Evolutionary conservation across 2,113 vertebrate species (phyloP).

Genomic region (Tragelaphus buxtoni): DNA sequence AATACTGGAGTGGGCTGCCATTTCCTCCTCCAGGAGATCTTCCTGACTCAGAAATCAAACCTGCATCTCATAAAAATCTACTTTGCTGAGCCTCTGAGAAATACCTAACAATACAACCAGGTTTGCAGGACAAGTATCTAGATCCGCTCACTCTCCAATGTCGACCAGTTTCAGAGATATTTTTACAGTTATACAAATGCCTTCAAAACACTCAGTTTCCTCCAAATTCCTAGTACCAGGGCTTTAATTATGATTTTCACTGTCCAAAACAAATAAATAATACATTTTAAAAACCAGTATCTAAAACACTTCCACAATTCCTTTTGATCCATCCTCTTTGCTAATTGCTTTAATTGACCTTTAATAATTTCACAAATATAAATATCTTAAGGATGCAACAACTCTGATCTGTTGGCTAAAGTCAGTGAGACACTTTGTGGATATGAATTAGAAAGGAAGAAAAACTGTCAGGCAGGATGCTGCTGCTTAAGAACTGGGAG

Average conservation of each 20-base stretch:
- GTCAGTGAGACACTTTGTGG: conserved; percentile 11
- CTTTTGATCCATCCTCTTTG: conserved; percentile 18
- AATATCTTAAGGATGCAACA: not conserved
- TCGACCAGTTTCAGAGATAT: not conserved
- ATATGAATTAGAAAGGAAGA: not conserved
- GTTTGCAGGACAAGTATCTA: conserved; percentile 22
- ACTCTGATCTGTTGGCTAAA: conserved; percentile 5
- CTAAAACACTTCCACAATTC: conserved; percentile 21
- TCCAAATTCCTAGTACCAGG: conserved; percentile 34
- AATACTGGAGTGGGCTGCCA: not conserved
- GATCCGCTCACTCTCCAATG: not conserved
- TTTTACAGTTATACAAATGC: conserved; percentile 10
- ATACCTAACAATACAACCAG: conserved; percentile 13
- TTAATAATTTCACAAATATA: conserved; percentile 19
- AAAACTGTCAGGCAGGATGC: not conserved
- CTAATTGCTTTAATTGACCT: conserved; percentile 22
- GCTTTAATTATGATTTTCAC: not conserved
- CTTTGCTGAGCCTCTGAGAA: conserved; percentile 25
- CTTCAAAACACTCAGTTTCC: conserved; percentile 17
- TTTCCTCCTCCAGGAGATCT: not conserved
- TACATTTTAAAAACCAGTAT: not conserved
- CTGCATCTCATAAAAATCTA: conserved; percentile 2
- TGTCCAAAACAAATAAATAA: not conserved
- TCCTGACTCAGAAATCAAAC: not conserved
- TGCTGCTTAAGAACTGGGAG: not conserved